Base-by-base conservation (phyloP, 2,888 invertebrate genomes). In the Lasioglossum figueresi region DNA sequence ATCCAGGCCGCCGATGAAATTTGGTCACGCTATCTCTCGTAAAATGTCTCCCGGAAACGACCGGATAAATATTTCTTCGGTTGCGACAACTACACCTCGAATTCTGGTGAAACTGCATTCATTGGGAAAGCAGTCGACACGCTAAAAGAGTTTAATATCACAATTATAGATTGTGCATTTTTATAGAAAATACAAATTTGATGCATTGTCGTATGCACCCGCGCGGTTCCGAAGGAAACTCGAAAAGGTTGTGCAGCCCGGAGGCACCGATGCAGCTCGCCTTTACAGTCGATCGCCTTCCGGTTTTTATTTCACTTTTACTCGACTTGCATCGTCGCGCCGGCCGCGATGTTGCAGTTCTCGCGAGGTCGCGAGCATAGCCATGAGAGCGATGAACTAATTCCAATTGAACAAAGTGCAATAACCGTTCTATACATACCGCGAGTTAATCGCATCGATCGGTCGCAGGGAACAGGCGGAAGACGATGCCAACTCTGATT, bases 361-460 rank as follows among this genome's bases (percentile, higher is more conserved):
- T 52, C 59, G 12, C 43, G 3, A 12, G 31, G 23, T 45, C 40
- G 37, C 37, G 52, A 45, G 4, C 68, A 52, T 34, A 45, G 72
- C 27, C 27, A 37, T 40, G 52, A 59, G 76, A 75, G 74, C 86
- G 73, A 80, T 77, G 79, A 82, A 77, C 82, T 77, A 86, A 86
- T 83, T 86, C 76, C 77, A 31, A 86, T 82, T 82, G 72, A 79
- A 73, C 77, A 82, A 80, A 82, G 84, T 87, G 84, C 87, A 88
- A 84, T 87, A 88, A 88, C 84, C 84, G 87, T 84, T 80, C 63
- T 71, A 81, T 78, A 76, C 59, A 79, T 63, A 76, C 70, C 66
- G 66, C 52, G 52, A 76, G 83, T 81, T 87, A 80, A 87, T 72
- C 80, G 80, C 76, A 87, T 87, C 87, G 87, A 87, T 84, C 77